Percentiles rank a stretch among this genome's conserved stretches.
These are phyloP conservation scores for Hydractinia symbiolongicarpus DNA, from an alignment of 30 jellyfish, hydroid and myxozoan species.

Conservation along the genomic window DNA sequence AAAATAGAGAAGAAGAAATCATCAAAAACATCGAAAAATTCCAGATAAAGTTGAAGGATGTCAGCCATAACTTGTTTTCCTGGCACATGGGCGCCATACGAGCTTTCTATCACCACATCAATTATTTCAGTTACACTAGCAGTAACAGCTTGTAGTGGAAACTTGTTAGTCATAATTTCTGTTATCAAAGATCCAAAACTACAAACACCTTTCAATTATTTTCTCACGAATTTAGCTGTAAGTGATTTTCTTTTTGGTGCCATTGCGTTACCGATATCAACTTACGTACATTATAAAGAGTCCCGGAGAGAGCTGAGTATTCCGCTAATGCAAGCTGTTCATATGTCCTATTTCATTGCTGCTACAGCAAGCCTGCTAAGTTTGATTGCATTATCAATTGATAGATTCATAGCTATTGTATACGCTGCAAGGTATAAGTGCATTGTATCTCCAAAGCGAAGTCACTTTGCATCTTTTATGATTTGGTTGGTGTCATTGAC, in stretches of 20 bases:
- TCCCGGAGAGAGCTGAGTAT: not conserved
- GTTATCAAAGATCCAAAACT: slow-evolving; percentile 33
- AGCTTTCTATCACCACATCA: not conserved
- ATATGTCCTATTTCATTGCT: slow-evolving; percentile 17
- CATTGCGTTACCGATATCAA: slow-evolving; percentile 24
- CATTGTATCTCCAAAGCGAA: not conserved
- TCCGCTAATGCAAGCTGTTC: not conserved
- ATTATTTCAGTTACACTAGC: not conserved
- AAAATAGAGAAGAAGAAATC: too few species aligned
- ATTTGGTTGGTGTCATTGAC: slow-evolving; percentile 18
- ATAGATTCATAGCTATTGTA: slow-evolving; percentile 24
- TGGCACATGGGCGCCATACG: slow-evolving; percentile 2
- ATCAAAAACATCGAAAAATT: too few species aligned
- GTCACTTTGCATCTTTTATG: not conserved
- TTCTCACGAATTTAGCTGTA: slow-evolving; percentile 23
- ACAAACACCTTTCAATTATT: slow-evolving; percentile 31
- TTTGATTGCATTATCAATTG: slow-evolving; percentile 8
- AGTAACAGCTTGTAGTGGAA: slow-evolving; percentile 8
- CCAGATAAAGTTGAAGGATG: too few species aligned
- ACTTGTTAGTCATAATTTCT: slow-evolving; percentile 6
- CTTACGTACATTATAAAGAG: slow-evolving; percentile 9
- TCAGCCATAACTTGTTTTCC: slow-evolving; percentile 1
- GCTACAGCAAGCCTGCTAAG: slow-evolving; percentile 24
- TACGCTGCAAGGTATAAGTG: not conserved
- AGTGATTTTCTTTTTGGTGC: slow-evolving; percentile 28